phyloP scores from a whole-genome alignment of 1,140 invertebrate genomes.

The Caligus rogercresseyi region DNA sequence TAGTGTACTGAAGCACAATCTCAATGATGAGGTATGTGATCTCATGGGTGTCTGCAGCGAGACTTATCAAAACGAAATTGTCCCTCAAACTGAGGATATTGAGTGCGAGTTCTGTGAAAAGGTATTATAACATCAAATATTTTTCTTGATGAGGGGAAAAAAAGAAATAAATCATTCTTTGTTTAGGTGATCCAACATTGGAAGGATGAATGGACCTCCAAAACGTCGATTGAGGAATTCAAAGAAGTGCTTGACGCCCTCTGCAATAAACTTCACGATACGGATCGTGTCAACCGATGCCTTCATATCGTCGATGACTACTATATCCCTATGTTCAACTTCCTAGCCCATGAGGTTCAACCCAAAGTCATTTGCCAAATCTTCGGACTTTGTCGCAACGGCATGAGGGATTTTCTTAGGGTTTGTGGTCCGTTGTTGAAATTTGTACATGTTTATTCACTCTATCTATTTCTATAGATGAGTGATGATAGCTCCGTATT shows the following conservation, averaged over 20 bases:
- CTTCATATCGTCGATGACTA: slow-evolving; percentile 53
- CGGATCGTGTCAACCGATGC: slow-evolving; percentile 31
- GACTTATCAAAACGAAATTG: slow-evolving; percentile 6
- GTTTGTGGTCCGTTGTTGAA: not conserved
- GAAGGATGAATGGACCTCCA: slow-evolving; percentile 55
- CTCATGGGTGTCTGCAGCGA: not conserved
- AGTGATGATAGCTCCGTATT: not conserved
- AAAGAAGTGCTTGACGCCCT: slow-evolving; percentile 50
- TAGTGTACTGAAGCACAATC: slow-evolving; percentile 7
- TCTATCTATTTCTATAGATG: not conserved
- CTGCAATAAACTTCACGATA: slow-evolving; percentile 50
- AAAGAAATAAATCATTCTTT: slow-evolving; percentile 22
- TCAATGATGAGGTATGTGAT: slow-evolving; percentile 14
- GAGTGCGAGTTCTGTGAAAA: slow-evolving; percentile 68
- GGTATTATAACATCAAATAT: slow-evolving; percentile 30
- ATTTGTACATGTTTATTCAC: not conserved
- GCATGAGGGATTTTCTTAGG: slow-evolving; percentile 20
- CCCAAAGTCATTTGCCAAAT: slow-evolving; percentile 45
- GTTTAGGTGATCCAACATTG: slow-evolving; percentile 41
- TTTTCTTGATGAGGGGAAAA: not conserved
- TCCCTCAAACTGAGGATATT: slow-evolving; percentile 34
- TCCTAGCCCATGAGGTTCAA: slow-evolving; percentile 46
- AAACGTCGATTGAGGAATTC: slow-evolving; percentile 66
- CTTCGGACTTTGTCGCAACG: slow-evolving; percentile 45
- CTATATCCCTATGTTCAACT: slow-evolving; percentile 35